Evolutionary conservation across 2,113 vertebrate genomes (phyloP).

Genomic region (Zootoca vivipara): DNA sequence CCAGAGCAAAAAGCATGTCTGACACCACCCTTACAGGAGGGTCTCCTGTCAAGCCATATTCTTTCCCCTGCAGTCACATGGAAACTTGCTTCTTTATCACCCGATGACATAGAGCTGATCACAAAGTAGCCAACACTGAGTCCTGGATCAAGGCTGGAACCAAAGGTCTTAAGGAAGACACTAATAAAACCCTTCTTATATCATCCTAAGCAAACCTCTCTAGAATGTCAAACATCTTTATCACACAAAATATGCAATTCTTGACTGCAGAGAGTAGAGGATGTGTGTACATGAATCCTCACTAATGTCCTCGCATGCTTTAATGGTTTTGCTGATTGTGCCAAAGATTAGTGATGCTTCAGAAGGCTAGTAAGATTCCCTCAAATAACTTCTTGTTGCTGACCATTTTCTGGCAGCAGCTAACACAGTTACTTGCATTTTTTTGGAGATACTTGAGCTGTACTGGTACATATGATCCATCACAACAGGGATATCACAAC

Average conservation of each 20-base stretch:
- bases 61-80: slow-evolving; percentile 15
- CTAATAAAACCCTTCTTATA: slow-evolving; percentile 7
- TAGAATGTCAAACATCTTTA: background rate
- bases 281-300: background rate
- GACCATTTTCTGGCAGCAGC: background rate
- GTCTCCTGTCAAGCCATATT: background rate
- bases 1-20: slow-evolving; percentile 9
- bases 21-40: background rate
- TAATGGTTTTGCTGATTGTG: background rate
- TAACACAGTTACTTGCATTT: background rate
- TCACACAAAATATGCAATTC: background rate
- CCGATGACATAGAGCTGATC: slow-evolving; percentile 24
- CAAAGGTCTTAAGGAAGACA: background rate
- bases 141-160: background rate
- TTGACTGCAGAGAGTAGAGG: background rate
- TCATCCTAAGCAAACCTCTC: slow-evolving; percentile 18
- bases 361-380: slow-evolving; percentile 14
- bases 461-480: background rate
- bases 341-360: background rate
- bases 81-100: slow-evolving; percentile 24
- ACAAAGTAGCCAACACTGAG: slow-evolving; percentile 12
- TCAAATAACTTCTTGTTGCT: background rate
- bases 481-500: background rate
- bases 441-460: background rate
- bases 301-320: slow-evolving; percentile 15